A percentile compares a stretch with the other conserved stretches of the same genome.
These are phyloP conservation scores for Hyperopisus bebe DNA, from an alignment of 2,113 vertebrate genomes.

Conservation along the genomic window DNA sequence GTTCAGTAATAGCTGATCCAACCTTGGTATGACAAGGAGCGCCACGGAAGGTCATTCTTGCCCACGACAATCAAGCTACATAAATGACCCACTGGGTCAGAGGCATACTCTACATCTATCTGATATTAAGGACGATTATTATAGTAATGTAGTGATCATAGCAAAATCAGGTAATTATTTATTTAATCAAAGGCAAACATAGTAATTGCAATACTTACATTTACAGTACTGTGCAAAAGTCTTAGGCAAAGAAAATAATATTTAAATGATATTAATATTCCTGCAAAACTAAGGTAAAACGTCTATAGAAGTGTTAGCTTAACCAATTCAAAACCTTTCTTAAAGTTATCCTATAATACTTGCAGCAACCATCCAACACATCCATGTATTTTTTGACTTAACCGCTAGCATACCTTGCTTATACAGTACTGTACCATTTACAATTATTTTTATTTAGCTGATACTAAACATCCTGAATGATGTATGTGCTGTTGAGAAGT, in stretches of 20 bases:
- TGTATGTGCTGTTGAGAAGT: background rate
- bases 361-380: too few relatives aligned
- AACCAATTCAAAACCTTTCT: too few relatives aligned
- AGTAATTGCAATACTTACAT: too few relatives aligned
- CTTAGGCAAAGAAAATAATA: too few relatives aligned
- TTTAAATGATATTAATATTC: too few relatives aligned
- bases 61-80: background rate
- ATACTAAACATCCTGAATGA: background rate
- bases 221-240: too few relatives aligned
- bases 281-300: too few relatives aligned
- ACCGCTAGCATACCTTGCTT: too few relatives aligned
- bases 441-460: background rate
- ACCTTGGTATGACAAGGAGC: background rate
- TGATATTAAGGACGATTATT: background rate
- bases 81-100: background rate
- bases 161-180: background rate
- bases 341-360: too few relatives aligned
- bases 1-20: background rate
- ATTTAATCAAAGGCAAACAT: background rate
- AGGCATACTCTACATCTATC: too few relatives aligned
- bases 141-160: background rate
- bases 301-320: too few relatives aligned
- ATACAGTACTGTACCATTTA: background rate
- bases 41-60: background rate
- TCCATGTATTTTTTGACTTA: too few relatives aligned